Percentiles rank a stretch among this genome's conserved stretches.
Conservation (phyloP, 2,888 invertebrate species). For the Sympetrum striolatum region DNA sequence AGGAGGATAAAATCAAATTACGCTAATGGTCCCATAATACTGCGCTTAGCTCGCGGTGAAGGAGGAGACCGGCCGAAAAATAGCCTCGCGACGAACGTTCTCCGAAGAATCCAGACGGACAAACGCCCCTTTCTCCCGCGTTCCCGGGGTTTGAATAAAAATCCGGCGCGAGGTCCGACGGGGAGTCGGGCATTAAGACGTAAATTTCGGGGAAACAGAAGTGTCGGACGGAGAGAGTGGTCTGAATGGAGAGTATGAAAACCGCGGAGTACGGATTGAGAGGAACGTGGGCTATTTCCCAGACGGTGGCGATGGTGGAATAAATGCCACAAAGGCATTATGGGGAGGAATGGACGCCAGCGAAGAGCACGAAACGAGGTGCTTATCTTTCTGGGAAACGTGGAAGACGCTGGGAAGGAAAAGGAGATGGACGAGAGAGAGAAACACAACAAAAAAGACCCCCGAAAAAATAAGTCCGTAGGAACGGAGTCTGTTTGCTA, state of each 20-base stretch:
- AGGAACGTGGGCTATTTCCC: neutral
- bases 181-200: too few relatives aligned
- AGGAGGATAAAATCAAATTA: too few relatives aligned
- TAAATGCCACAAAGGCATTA: neutral
- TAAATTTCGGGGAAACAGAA: too few relatives aligned
- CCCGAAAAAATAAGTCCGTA: neutral
- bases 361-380: neutral
- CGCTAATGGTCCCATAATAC: too few relatives aligned
- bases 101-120: too few relatives aligned
- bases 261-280: neutral
- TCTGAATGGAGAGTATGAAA: neutral
- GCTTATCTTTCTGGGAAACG: neutral
- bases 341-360: neutral
- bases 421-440: neutral
- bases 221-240: too few relatives aligned
- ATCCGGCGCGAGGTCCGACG: too few relatives aligned
- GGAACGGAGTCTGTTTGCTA: neutral
- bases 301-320: neutral
- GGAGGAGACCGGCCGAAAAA: too few relatives aligned
- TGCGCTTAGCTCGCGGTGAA: too few relatives aligned
- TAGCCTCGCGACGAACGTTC: too few relatives aligned
- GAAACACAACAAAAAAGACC: neutral
- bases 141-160: too few relatives aligned
- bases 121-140: too few relatives aligned
- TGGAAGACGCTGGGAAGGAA: neutral